These are phyloP conservation scores for Cephus pygmeus DNA, from an alignment of 2,888 invertebrate genomes.

Conservation along the genomic window DNA sequence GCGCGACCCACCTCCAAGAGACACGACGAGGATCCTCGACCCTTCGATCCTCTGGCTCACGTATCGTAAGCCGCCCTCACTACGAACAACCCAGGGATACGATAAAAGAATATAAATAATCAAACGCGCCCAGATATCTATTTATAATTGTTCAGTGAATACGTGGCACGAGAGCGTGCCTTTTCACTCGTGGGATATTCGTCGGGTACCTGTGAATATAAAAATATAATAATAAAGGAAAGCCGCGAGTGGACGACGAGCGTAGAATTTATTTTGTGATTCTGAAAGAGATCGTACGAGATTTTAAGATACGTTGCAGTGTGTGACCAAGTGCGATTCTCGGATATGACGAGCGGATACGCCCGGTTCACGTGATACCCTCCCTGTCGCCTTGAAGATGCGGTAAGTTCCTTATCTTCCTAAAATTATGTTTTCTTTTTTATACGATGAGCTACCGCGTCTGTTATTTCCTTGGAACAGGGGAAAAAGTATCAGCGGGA, in stretches of 20 bases:
- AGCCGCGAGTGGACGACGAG: neutral
- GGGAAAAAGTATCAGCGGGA: neutral
- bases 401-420: constrained; percentile 29
- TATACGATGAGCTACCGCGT: neutral
- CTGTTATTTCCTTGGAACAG: neutral
- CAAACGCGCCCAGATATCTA: constrained; percentile 57
- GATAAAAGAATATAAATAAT: constrained; percentile 19
- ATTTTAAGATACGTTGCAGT: neutral
- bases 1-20: neutral
- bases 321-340: constrained; percentile 2
- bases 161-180: neutral
- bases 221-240: neutral
- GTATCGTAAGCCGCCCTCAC: neutral
- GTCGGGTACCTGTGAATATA: neutral
- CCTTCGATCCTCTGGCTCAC: neutral
- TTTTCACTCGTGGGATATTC: neutral
- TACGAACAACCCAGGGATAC: constrained; percentile 9
- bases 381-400: constrained; percentile 28
- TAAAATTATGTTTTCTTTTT: constrained; percentile 5
- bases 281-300: neutral
- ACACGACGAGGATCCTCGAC: neutral
- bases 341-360: constrained; percentile 55
- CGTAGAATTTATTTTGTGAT: neutral
- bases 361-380: constrained; percentile 53
- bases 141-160: constrained; percentile 47